Percentiles rank a stretch among this genome's conserved stretches.
Evolutionary conservation across 2,888 invertebrate genomes (phyloP).

Genomic region (Synanthedon vespiformis): DNA sequence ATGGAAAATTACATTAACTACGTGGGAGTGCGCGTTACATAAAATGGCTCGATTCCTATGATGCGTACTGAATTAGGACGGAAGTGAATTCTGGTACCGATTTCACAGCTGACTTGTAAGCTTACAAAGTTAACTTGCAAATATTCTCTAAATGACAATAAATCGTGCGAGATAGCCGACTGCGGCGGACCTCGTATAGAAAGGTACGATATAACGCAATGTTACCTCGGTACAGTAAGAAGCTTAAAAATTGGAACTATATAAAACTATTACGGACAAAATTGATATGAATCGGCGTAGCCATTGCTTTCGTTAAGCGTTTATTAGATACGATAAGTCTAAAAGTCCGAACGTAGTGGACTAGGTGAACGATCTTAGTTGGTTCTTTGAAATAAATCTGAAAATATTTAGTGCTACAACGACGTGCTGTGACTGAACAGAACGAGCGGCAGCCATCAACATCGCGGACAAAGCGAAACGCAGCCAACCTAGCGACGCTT

Average conservation of each 20-base stretch:
- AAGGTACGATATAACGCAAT: slow-evolving; percentile 32
- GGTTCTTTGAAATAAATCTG: background rate
- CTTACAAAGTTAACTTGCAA: slow-evolving; percentile 65
- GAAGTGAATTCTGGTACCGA: slow-evolving; percentile 70
- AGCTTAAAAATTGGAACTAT: slow-evolving; percentile 66
- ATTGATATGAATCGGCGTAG: slow-evolving; percentile 69
- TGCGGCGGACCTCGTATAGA: slow-evolving; percentile 39
- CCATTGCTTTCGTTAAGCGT: slow-evolving; percentile 62
- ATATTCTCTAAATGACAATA: slow-evolving; percentile 52
- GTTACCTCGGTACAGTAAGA: slow-evolving; percentile 55
- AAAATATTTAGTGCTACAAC: slow-evolving; percentile 27
- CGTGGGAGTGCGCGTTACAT: slow-evolving; percentile 65
- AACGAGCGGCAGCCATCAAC: slow-evolving; percentile 17
- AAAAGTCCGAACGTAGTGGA: slow-evolving; percentile 43
- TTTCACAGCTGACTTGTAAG: slow-evolving; percentile 68
- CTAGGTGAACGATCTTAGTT: slow-evolving; percentile 29
- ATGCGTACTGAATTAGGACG: slow-evolving; percentile 70
- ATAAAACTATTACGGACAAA: slow-evolving; percentile 67
- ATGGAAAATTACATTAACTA: slow-evolving; percentile 60
- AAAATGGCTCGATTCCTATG: slow-evolving; percentile 71
- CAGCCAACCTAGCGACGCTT: slow-evolving; percentile 36
- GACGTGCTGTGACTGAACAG: slow-evolving; percentile 26
- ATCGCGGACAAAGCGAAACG: slow-evolving; percentile 20
- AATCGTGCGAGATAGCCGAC: slow-evolving; percentile 34
- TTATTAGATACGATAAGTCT: slow-evolving; percentile 59